Conservation (phyloP, 53 echinoderm and acorn worm species). For the Arbacia lixula region DNA sequence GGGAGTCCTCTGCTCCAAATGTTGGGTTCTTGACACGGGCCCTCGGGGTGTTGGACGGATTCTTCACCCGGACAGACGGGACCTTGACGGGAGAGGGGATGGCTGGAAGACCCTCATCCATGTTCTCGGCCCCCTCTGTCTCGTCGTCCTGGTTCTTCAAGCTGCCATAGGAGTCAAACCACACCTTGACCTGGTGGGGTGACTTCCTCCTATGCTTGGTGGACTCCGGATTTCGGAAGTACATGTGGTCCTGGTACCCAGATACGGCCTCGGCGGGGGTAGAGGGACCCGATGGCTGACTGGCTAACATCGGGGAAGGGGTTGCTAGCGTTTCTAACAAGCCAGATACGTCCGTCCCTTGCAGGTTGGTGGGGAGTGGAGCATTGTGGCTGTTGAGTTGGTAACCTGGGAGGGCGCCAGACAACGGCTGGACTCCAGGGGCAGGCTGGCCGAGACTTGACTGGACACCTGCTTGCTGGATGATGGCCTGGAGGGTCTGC, state of each 20-base stretch:
- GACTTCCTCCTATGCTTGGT: constrained; percentile 55
- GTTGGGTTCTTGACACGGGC: constrained; percentile 66
- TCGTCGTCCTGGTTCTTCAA: constrained; percentile 41
- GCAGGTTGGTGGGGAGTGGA: neutral
- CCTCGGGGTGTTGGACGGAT: constrained; percentile 24
- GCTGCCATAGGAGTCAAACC: constrained; percentile 71
- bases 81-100: constrained; percentile 13
- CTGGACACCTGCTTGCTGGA: constrained; percentile 40
- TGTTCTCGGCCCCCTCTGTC: neutral
- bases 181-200: constrained; percentile 62
- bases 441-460: constrained; percentile 36
- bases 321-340: neutral
- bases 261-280: neutral
- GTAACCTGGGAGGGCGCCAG: neutral
- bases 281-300: neutral
- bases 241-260: constrained; percentile 5
- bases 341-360: neutral
- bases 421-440: neutral
- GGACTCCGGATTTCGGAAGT: constrained; percentile 1
- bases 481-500: constrained; percentile 40
- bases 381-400: neutral
- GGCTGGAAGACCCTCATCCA: neutral
- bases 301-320: neutral
- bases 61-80: constrained; percentile 54
- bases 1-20: neutral